A percentile compares a stretch with the other conserved stretches of the same genome.
These are phyloP conservation scores for Paratilapia polleni DNA, from an alignment of 2,113 vertebrate genomes.

Conservation along the genomic window DNA sequence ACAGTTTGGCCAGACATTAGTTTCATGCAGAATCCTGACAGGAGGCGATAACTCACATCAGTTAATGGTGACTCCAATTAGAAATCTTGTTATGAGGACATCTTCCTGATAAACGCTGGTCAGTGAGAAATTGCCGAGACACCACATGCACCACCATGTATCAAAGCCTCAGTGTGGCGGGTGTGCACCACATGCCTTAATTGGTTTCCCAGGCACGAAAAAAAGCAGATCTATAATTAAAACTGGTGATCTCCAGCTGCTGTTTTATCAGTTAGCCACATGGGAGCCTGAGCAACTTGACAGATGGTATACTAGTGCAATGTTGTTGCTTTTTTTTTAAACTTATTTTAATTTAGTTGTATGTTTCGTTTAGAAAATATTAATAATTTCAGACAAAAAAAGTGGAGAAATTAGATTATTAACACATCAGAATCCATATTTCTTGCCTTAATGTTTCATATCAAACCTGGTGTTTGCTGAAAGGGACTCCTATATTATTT, in stretches of 20 bases:
- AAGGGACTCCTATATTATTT: not conserved
- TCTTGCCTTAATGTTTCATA: not conserved
- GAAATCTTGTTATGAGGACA: constrained; percentile 6
- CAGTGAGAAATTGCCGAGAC: constrained; percentile 19
- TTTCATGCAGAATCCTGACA: not conserved
- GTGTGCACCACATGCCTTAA: constrained; percentile 23
- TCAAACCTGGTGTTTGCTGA: not conserved
- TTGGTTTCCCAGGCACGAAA: constrained; percentile 45
- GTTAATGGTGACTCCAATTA: constrained; percentile 27
- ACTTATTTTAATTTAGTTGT: not conserved
- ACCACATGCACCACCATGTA: not conserved
- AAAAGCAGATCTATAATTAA: constrained; percentile 55
- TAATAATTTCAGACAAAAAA: not conserved
- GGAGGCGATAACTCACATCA: not conserved
- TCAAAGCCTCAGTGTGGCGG: not conserved
- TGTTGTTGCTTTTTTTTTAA: not conserved
- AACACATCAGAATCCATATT: not conserved
- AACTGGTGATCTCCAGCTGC: constrained; percentile 33
- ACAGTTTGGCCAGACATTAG: not conserved
- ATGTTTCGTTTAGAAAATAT: not conserved
- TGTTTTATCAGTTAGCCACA: constrained; percentile 31
- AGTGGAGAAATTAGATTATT: not conserved
- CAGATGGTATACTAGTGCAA: constrained; percentile 33
- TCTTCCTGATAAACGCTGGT: constrained; percentile 22
- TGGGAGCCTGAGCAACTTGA: constrained; percentile 28